phyloP scores from a whole-genome alignment of 2,113 vertebrate genomes.

The Amazona guildingii region DNA sequence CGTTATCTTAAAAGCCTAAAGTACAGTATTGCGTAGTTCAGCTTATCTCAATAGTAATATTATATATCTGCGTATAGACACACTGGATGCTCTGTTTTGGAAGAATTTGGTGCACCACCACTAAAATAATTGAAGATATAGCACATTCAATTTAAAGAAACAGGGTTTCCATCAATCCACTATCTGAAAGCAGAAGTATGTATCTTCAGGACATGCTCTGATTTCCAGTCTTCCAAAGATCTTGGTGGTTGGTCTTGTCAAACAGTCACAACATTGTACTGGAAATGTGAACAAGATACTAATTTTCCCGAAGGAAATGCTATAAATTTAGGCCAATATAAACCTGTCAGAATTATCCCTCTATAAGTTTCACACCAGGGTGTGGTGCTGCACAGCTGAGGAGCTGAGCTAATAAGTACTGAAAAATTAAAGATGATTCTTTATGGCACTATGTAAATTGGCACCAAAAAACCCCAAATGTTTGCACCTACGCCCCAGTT shows the following conservation, averaged over 20 bases:
- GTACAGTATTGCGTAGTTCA: neutral
- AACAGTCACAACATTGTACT: conserved; percentile 23
- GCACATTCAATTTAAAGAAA: neutral
- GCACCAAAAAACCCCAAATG: neutral
- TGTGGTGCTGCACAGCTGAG: conserved; percentile 69
- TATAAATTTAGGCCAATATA: conserved; percentile 63
- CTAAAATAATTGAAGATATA: neutral
- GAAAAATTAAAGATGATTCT: conserved; percentile 67
- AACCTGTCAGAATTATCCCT: conserved; percentile 62
- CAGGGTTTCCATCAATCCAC: neutral
- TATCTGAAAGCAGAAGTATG: neutral
- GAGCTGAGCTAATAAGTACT: conserved; percentile 72
- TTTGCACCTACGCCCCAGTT: conserved; percentile 32
- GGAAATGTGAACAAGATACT: conserved; percentile 18
- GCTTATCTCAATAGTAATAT: neutral
- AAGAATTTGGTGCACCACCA: neutral
- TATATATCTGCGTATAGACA: neutral
- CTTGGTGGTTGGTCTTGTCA: neutral
- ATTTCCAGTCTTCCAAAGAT: neutral
- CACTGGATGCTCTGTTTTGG: neutral
- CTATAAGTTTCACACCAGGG: conserved; percentile 62
- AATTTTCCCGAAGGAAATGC: conserved; percentile 43
- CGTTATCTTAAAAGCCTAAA: neutral
- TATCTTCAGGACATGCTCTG: neutral
- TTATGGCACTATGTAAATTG: conserved; percentile 69